Base-by-base conservation (phyloP, 2,888 invertebrate species). In the Sialis fuliginosa region DNA sequence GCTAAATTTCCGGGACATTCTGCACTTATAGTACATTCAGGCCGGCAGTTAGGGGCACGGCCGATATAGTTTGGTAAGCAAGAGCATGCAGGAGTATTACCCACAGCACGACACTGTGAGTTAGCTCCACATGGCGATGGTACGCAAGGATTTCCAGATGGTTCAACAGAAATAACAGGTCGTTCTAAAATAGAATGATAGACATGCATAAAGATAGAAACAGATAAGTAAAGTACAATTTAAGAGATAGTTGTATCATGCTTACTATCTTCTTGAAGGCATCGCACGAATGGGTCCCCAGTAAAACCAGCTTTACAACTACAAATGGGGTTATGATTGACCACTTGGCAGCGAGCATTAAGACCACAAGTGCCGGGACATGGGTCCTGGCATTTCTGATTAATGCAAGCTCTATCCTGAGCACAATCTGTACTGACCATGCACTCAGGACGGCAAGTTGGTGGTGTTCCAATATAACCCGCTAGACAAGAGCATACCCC, bases 241-340 rank as follows among this genome's bases (percentile, higher is more conserved):
- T 44, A 49, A 33, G 45, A 47, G 43, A 46, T 12, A 43, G 30
- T 12, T 30, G 41, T 10, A 30, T 41, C 22, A 50, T 50, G 52
- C 79, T 79, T 74, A 81, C 83, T 71, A 64, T 74, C 72, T 71
- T 79, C 75, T 52, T 66, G 68, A 39, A 74, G 59, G 59, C 87
- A 88, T 56, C 79, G 74, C 48, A 79, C 69, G 60, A 88, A 86
- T 49, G 90, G 88, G 70, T 90, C 87, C 47, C 90, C 90, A 35
- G 72, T 73, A 61, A 75, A 80, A 54, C 80, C 81, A 52, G 73
- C 67, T 45, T 76, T 74, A 62, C 90, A 90, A 61, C 81, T 82
- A 66, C 90, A 90, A 52, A 86, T 76, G 39, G 89, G 85, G 62
- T 84, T 86, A 61, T 90, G 90, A 63, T 85, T 86, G 44, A 87